A percentile compares a stretch with the other conserved stretches of the same genome.
Conservation (phyloP, 2,113 vertebrate genomes). For the Marmota flaviventris region DNA sequence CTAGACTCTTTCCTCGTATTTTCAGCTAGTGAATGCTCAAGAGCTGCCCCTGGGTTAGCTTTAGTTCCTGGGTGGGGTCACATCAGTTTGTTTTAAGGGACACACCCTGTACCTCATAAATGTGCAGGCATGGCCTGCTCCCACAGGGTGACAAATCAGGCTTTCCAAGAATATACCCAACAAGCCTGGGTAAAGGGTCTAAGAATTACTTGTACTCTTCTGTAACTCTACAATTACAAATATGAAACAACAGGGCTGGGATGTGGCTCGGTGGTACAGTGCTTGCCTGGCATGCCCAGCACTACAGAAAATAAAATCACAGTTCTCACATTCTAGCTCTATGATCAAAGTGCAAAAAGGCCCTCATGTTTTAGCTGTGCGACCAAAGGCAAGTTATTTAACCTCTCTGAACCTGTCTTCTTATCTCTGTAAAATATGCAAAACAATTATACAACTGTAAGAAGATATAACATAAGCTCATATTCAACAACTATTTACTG, state of each 20-base stretch:
- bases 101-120: not conserved
- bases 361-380: not conserved
- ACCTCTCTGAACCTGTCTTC: not conserved
- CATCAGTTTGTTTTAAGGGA: not conserved
- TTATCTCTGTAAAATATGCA: slow-evolving; percentile 13
- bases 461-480: not conserved
- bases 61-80: slow-evolving; percentile 35
- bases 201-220: not conserved
- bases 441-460: not conserved
- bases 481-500: not conserved
- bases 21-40: not conserved
- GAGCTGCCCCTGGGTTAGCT: not conserved
- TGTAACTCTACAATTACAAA: not conserved
- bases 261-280: not conserved
- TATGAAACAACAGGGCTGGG: not conserved
- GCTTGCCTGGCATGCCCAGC: not conserved
- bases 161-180: not conserved
- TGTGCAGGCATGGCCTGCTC: not conserved
- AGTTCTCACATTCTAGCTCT: not conserved
- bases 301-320: not conserved
- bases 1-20: not conserved
- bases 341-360: not conserved
- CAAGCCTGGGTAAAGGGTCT: not conserved
- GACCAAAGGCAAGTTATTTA: not conserved
- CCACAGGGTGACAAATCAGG: not conserved